Evolutionary conservation across 1,140 invertebrate genomes (phyloP), one percentile per base, ranked within the genome.

Genomic region (Solen grandis): DNA sequence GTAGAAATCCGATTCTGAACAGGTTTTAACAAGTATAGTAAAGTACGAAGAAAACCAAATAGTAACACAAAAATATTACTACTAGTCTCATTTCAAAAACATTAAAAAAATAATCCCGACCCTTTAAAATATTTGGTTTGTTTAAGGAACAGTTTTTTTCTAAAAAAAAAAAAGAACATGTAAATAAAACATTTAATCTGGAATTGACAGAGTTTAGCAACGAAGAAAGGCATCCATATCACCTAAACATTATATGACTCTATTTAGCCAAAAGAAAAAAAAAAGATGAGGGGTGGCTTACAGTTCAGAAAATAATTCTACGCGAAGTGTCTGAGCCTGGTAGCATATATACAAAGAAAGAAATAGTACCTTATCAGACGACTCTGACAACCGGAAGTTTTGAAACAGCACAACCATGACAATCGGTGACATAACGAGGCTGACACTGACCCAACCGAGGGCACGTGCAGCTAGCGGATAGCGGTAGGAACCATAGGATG

Each of bases 401-500:
- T 29, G 55, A 25, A 55, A 55, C 1, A 70, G 16, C 8, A 54
- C 68, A 36, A 55, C 50, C 36, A 46, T 29, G 14, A 73, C 3
- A 8, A 73, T 60, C 8, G 70, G 70, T 13, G 31, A 5, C 22
- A 38, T 41, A 19, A 60, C 41, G 0, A 60, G 2, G 19, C n/a
- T 36, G 3, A 73, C 70, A 19, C 59, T 2, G 19, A 73, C 14
- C 70, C 70, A 73, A 13, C 70, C 70, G 19, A 73, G 4, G 3
- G 38, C 25, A 10, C 70, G 33, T 36, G 70, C 70, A 3, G 10
- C 2, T 5, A 54, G 38, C 3, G 70, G 70, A 60, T 73, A 73
- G 1, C 25, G 19, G n/a, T 73, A 73, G 5, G 60, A 41, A 0
- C 73, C 73, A 29, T 76, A 76, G 10, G 59, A 63, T 35, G 73